Base-by-base conservation (phyloP, 1,140 invertebrate species). In the Drosophila lowei region DNA sequence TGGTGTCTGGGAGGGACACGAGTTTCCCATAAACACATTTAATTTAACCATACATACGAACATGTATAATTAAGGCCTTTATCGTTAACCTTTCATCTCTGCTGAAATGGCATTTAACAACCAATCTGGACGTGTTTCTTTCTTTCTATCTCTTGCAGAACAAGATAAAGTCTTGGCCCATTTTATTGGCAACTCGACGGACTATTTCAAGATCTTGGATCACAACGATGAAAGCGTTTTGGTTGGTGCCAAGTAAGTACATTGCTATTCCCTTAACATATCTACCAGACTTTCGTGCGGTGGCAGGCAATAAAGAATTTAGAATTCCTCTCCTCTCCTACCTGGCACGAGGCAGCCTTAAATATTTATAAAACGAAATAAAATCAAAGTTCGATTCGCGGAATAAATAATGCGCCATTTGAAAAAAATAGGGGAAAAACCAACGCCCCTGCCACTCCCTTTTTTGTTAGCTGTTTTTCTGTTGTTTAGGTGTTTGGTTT, bases 121-220 rank as follows among this genome's bases (percentile, higher is more conserved):
- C 30, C 41, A 41, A 28, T 15, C 3, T 25, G 43, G 28, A 44
- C 4, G 6, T 23, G 16, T 18, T 30, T 38, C 50, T 48, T 30
- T 61, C 21, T 55, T 46, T 61, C 42, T 38, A 56, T 74, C 6
- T 50, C 23, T 34, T 81, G 58, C 75, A 91, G 90, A 90, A 52
- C 62, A 79, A 77, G 90, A 91, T 75, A 86, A 88, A 70, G 74
- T 91, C 65, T 73, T 84, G 60, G 67, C 79, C 52, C 78, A 85
- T 74, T 88, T 91, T 57, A 88, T 83, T 70, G 90, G 90, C 71
- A 91, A 91, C 57, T 79, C 68, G 21, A 90, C 92, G 54, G 92
- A 93, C 73, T 92, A 92, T 77, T 93, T 93, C 83, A 92, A 92
- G 81, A 91, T 93, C 83, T 91, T 93, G 85, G 89, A 92, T 89